Evolutionary conservation across 2,797 vertebrate species (phyloP), one percentile per base, ranked within the genome.

Genomic region (Lophotriccus pileatus): DNA sequence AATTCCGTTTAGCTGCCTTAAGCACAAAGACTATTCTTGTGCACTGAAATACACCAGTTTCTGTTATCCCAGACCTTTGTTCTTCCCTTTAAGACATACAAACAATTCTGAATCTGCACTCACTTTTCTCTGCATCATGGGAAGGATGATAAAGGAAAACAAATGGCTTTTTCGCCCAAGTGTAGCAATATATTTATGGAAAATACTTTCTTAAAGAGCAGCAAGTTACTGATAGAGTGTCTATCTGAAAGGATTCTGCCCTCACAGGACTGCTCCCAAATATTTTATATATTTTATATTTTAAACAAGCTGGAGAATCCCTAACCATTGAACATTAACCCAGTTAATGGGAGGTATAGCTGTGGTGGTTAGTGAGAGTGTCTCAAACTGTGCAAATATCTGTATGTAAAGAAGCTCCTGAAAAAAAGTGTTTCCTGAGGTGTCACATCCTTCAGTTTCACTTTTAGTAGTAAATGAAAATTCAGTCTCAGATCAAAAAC

Each of bases 21-120:
- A 91, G 91, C 27, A 30, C 25, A 83, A 96, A 34, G 66, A 5
- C 12, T 84, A 6, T 41, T 86, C 47, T 91, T 91, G 19, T 82
- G n/a, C 83, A 16, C 13, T 89, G 75, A 97, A 87, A 85, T 76
- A 53, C 27, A 50, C 56, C 36, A 37, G 60, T 78, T 95, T 94
- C 97, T 47, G 39, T 77, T 67, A 79, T 28, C 66, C 8, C 25
- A 62, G 56, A n/a, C 41, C 43, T 76, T 91, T 41, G 17, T 82
- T 72, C 52, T 83, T 46, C 34, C 11, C 56, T 86, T 92, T 92
- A 49, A 32, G 53, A 36, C 9, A 4, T 6, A 28, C 8, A 17
- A 16, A 27, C 8, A 3, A 27, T 84, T 91, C 75, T 81, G 46
- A 46, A 74, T 70, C 34, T 62, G 50, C 28, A 79, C 27, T n/a